These are phyloP conservation scores for Leucozona laternaria DNA, from an alignment of 2,888 invertebrate species.

Conservation along the genomic window DNA sequence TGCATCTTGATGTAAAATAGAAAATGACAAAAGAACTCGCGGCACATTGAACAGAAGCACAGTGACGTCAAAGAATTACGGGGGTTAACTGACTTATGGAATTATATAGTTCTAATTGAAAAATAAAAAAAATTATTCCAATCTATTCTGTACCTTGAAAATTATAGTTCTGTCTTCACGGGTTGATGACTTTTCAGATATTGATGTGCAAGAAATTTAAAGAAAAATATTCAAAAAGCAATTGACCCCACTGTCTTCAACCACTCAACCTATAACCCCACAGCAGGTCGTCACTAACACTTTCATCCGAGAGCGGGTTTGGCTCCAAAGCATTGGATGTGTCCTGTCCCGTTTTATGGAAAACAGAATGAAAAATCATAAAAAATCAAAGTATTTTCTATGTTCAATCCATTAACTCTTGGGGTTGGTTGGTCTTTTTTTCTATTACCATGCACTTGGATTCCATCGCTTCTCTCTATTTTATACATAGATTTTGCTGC, in stretches of 20 bases:
- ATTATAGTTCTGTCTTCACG: neutral
- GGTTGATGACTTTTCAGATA: neutral
- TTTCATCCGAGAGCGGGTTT: neutral
- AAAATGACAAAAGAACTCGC: neutral
- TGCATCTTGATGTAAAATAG: neutral
- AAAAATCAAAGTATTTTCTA: slow-evolving; percentile 49
- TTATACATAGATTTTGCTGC: neutral
- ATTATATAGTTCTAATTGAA: neutral
- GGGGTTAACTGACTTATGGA: slow-evolving; percentile 1
- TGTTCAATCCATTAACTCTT: slow-evolving; percentile 69
- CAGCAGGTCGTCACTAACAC: neutral
- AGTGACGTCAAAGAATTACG: slow-evolving; percentile 13
- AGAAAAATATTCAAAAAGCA: neutral
- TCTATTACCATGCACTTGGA: slow-evolving; percentile 54
- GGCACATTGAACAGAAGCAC: slow-evolving; percentile 13
- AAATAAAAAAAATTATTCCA: neutral
- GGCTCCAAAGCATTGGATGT: neutral
- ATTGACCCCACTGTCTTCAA: neutral
- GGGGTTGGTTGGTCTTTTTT: slow-evolving; percentile 10
- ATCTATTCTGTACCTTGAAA: no score
- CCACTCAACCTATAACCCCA: neutral
- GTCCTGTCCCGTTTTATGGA: slow-evolving; percentile 9
- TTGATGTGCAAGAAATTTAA: neutral
- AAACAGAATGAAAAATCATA: slow-evolving; percentile 34
- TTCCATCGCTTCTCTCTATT: neutral